Evolutionary conservation across 2,797 vertebrate species (phyloP), one percentile per base, ranked within the genome.

Genomic region (Acrossocheilus wenchowensis): DNA sequence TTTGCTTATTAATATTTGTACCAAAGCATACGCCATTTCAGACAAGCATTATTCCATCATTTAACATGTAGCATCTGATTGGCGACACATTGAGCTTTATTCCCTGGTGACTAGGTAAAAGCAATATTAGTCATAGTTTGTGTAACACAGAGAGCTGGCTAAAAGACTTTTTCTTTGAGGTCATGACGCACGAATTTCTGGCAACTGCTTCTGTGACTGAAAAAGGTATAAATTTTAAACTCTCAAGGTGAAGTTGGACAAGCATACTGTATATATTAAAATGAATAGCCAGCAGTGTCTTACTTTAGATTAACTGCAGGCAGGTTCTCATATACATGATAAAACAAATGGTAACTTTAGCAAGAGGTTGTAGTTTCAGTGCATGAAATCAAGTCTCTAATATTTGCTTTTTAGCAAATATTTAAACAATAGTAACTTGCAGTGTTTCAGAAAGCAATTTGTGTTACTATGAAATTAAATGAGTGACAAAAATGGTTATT

Each of bases 1-100:
- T 17, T 83, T 83, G 14, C 30, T 78, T 39, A 66, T 84, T 52
- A 52, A 64, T 12, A 62, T 78, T 78, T 52, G 73, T 66, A 26
- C 43, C 60, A 36, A 54, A 30, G 9, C 36, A 30, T 23, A 60
- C 2, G 11, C 50, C 19, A 34, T 43, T 72, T 57, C 50, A 30
- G 68, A 30, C 52, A 73, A 30, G 23, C 39, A 73, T 83, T 36
- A n/a, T 68, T 52, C 45, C 23, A 52, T 19, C 21, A 12, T 75
- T 75, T n/a, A 17, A 52, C 34, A 45, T 26, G 14, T 21, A n/a
- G 43, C 14, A 15, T 60, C 83, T 79, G 34, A 54, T 54, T 78
- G 36, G 60, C 23, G 11, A 78, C 36, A 60, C 64, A 23, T 30
- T 78, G 14, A 66, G 72, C 72, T 48, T 83, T 83, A 83, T 64